phyloP scores from a whole-genome alignment of 1,140 invertebrate genomes.

The Chironomus tepperi region DNA sequence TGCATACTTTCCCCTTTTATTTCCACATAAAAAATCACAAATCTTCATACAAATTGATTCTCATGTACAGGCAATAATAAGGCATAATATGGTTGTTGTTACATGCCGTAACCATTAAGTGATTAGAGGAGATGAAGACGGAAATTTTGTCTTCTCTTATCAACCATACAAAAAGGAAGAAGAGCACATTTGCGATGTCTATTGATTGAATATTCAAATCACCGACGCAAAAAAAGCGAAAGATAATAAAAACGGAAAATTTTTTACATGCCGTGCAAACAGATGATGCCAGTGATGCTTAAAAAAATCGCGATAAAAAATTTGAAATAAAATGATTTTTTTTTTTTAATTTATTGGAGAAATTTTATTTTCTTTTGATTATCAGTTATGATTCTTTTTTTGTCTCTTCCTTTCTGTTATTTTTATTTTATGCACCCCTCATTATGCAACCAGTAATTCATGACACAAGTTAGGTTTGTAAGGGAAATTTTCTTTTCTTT shows the following conservation, averaged over 20 bases:
- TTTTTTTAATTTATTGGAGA: background rate
- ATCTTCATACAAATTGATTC: too few relatives aligned
- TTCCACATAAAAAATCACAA: too few relatives aligned
- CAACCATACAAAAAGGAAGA: too few relatives aligned
- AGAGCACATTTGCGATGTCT: background rate
- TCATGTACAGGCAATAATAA: too few relatives aligned
- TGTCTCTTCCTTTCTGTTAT: background rate
- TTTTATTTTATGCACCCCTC: background rate
- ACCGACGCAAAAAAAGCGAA: conserved; percentile 16
- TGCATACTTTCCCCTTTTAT: background rate
- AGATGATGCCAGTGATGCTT: conserved; percentile 9
- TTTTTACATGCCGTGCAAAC: background rate
- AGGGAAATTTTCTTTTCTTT: too few relatives aligned
- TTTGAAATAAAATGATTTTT: background rate
- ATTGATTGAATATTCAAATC: conserved; percentile 17
- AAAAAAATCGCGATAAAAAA: background rate
- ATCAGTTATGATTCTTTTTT: background rate
- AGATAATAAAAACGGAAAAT: conserved; percentile 8
- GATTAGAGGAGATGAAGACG: background rate
- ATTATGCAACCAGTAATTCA: background rate
- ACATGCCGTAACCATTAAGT: background rate
- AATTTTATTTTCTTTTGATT: background rate
- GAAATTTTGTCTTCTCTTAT: background rate
- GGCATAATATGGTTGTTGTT: too few relatives aligned
- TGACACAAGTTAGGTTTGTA: background rate